Base-by-base conservation (phyloP, 2,888 invertebrate species). In the Plagodis pulveraria region DNA sequence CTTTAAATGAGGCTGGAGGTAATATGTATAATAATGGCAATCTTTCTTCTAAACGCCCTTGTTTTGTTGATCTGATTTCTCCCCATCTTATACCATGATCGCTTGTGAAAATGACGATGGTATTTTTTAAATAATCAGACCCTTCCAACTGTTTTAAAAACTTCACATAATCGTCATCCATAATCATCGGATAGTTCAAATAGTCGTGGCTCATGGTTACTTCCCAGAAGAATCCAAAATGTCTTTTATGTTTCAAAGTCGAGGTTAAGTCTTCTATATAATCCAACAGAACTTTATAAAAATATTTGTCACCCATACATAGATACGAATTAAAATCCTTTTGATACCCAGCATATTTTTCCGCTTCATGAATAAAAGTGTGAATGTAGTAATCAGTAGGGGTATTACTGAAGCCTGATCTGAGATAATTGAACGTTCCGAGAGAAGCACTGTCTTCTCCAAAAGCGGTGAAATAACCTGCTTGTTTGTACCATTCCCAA, bases 41-140 rank as follows among this genome's bases (percentile, higher is more conserved):
- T 46, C 98, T 94, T 80, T 98, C 98, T 84, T 99, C 98, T 77
- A 98, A 93, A 76, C 95, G 93, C 2, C 97, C 97, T 84, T 98
- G 97, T 83, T 96, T 97, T 0, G 98, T 98, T 66, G 94, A 91
- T 8, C 98, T 93, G 70, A 98, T 97, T 6, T 93, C 93, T 5
- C 98, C 98, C 95, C 96, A 98, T 63, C 98, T 91, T 60, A 98
- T 95, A 0, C 98, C 98, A 76, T 98, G 98, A 79, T 98, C 98
- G 81, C 98, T 98, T 91, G 98, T 93, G 6, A 97, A 80, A 51
- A 98, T 88, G 8, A 96, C 71, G 41, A 95, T 92, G 0, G 97
- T 97, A 35, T 94, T 93, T 51, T 96, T 94, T 50, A 97, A 86
- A 56, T 94, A 86, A 0, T 93, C 90, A 0, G 89, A 79, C 0